Evolutionary conservation across 2,113 vertebrate species (phyloP).

Genomic region (Hassar affinis): DNA sequence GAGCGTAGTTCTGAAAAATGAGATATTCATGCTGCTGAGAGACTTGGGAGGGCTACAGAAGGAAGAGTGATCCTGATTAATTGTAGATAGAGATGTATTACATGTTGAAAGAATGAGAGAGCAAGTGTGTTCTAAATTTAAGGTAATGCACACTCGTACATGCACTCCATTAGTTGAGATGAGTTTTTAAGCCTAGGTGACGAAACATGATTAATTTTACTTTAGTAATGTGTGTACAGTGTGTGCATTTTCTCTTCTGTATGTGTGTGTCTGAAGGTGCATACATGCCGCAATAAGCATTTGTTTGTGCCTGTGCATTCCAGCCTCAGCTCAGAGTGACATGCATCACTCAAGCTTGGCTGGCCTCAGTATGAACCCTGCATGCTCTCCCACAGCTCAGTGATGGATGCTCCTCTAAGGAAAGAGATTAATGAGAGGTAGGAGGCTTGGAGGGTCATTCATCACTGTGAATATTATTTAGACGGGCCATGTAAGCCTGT

Average conservation of each 20-base stretch:
- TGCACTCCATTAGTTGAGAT: not conserved
- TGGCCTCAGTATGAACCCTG: conserved; percentile 90
- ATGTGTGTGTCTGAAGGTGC: conserved; percentile 40
- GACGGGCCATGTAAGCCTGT: conserved; percentile 97
- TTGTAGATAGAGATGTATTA: conserved; percentile 43
- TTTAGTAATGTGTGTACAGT: conserved; percentile 25
- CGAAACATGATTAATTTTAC: conserved; percentile 2
- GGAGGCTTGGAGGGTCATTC: conserved; percentile 91
- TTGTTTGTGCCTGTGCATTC: conserved; percentile 62
- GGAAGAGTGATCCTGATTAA: conserved; percentile 28
- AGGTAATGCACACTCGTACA: not conserved
- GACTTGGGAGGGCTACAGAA: conserved; percentile 29
- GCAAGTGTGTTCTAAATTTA: conserved; percentile 45
- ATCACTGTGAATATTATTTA: conserved; percentile 99
- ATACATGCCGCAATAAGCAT: conserved; percentile 53
- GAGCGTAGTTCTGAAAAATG: conserved; percentile 27
- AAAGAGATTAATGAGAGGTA: conserved; percentile 99
- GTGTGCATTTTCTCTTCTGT: conserved; percentile 39
- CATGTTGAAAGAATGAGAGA: conserved; percentile 32
- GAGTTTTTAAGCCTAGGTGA: not conserved
- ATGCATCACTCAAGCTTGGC: conserved; percentile 87
- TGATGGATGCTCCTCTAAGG: conserved; percentile 99
- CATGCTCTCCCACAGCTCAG: conserved; percentile 89
- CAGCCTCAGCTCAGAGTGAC: conserved; percentile 74
- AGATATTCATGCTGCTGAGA: conserved; percentile 33